Conservation (phyloP, 2,888 invertebrate species). For the Tachina lurida region DNA sequence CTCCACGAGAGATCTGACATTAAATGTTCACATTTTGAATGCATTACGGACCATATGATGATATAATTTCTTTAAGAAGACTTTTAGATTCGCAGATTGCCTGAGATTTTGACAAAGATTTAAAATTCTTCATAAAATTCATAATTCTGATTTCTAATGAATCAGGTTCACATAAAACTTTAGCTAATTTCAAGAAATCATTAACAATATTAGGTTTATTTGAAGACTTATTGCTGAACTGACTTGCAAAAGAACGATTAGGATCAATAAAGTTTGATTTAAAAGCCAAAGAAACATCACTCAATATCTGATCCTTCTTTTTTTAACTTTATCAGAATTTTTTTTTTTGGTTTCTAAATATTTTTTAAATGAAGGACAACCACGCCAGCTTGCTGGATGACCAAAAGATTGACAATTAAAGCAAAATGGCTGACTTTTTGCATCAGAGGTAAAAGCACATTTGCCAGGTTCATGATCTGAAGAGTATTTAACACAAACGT, state of each 20-base stretch:
- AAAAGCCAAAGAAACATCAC: too few species aligned
- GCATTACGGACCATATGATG: constrained; percentile 8
- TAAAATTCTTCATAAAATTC: constrained; percentile 22
- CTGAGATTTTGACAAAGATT: too few species aligned
- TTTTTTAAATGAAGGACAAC: neutral
- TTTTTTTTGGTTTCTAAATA: neutral
- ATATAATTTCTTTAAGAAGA: too few species aligned
- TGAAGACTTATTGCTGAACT: neutral
- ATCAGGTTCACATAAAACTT: constrained; percentile 6
- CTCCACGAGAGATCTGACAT: constrained; percentile 1
- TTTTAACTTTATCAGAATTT: too few species aligned
- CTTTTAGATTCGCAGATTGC: too few species aligned
- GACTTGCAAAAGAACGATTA: neutral
- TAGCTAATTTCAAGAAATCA: constrained; percentile 17
- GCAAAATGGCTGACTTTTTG: neutral
- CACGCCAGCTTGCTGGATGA: neutral
- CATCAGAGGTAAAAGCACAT: neutral
- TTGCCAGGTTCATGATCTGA: neutral
- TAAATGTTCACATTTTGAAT: constrained; percentile 11
- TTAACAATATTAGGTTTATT: neutral
- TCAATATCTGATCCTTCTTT: too few species aligned
- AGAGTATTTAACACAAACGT: too few species aligned
- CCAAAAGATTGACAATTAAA: neutral
- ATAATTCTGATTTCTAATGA: too few species aligned
- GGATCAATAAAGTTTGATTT: neutral